Evolutionary conservation across 2,888 invertebrate species (phyloP), one percentile per base, ranked within the genome.

Genomic region (Spilosoma lubricipeda): DNA sequence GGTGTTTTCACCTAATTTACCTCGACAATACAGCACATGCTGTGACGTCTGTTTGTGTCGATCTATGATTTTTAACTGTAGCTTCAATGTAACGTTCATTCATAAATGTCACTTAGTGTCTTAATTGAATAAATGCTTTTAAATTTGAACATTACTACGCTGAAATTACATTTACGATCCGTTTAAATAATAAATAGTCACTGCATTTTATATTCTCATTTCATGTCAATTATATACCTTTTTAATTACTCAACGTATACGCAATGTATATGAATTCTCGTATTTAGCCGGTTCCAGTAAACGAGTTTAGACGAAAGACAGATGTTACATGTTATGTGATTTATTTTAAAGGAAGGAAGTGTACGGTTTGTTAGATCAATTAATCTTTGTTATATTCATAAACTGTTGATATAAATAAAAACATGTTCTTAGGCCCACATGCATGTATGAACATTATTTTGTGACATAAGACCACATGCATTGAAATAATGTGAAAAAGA

Each of bases 171-270:
- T 79, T 82, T 74, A 78, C 74, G 78, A 81, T 65, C 69, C 71
- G 64, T 77, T 74, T 77, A 79, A 75, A 81, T 79, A 78, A 83
- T 72, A 77, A 81, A 85, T 73, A 77, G 76, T 76, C 77, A 79
- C 70, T 79, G 78, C 77, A 80, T 77, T 59, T 67, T 48, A 20
- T 78, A 77, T 71, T 72, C 78, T 75, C 72, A 65, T 75, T 74
- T 72, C 70, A 74, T 76, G 77, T 56, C 74, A 73, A 84, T 78
- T 75, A 76, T 74, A 80, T 67, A 74, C 76, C 68, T 76, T 85
- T 85, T 79, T 83, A 85, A 85, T 83, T 79, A 83, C 59, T 52
- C 23, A 36, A 27, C 23, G 76, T 71, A 72, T 79, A 80, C 68
- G 77, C 65, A 77, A 82, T 76, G 73, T 73, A 71, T 77, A 80